Conservation (phyloP, 2,797 vertebrate genomes). For the Neostethus bicornis region DNA sequence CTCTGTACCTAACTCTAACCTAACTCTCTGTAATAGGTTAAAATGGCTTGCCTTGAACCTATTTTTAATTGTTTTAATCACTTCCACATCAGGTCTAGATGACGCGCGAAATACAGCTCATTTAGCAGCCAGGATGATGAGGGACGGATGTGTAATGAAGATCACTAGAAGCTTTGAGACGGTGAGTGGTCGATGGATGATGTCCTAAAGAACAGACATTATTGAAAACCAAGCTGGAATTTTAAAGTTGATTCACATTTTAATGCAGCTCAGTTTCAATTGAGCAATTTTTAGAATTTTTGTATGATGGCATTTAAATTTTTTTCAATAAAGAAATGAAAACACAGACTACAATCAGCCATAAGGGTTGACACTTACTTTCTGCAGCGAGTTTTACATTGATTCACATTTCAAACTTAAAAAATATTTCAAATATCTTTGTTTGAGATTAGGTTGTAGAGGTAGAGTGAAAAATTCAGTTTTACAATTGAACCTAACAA, state of each 20-base stretch:
- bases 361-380: not conserved
- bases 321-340: slow-evolving; percentile 31
- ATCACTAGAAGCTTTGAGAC: slow-evolving; percentile 85
- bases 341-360: slow-evolving; percentile 1
- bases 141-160: slow-evolving; percentile 89
- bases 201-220: slow-evolving; percentile 7
- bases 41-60: too few species aligned
- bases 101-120: slow-evolving; percentile 91
- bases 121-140: slow-evolving; percentile 89
- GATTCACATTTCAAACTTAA: not conserved
- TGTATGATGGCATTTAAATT: not conserved
- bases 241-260: not conserved
- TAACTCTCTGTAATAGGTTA: not conserved
- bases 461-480: too few species aligned
- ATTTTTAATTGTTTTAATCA: too few species aligned
- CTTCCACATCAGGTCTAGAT: slow-evolving; percentile 84
- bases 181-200: slow-evolving; percentile 83
- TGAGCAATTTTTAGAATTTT: not conserved
- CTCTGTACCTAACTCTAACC: too few species aligned
- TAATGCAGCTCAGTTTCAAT: not conserved
- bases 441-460: too few species aligned
- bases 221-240: slow-evolving; percentile 16
- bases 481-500: too few species aligned
- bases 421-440: not conserved
- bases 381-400: not conserved